Evolutionary conservation across 2,797 vertebrate genomes (phyloP).

Genomic region (Pipistrellus nathusii): DNA sequence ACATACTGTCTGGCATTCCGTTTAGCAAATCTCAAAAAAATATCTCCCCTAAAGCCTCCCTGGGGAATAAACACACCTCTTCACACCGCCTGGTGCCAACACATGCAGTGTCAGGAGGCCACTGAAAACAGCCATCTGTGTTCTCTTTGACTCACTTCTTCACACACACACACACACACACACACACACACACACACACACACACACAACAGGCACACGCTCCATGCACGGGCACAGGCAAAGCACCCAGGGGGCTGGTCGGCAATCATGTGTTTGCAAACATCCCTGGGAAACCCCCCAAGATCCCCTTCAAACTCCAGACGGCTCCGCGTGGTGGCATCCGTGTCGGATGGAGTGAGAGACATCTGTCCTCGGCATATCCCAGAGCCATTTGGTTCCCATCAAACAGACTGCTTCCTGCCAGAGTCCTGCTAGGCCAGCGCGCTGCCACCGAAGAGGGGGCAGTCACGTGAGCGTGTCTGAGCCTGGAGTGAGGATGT

Average conservation of each 20-base stretch:
- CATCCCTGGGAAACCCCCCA: background rate
- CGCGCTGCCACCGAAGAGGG: background rate
- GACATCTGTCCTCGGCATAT: conserved; percentile 33
- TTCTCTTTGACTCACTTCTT: conserved; percentile 40
- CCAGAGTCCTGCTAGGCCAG: background rate
- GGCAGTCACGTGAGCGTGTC: background rate
- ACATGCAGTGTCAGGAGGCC: background rate
- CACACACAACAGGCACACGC: background rate
- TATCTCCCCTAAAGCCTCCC: background rate
- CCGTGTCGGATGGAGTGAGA: background rate
- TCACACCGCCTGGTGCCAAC: background rate
- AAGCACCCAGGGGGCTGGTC: background rate
- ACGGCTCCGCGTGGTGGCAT: background rate
- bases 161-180: background rate
- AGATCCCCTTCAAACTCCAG: background rate
- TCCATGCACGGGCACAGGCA: background rate
- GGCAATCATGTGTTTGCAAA: background rate
- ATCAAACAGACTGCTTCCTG: background rate
- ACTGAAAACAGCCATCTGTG: background rate
- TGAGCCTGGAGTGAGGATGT: background rate
- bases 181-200: background rate
- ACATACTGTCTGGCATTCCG: accelerated
- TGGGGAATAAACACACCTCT: background rate
- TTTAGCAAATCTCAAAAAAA: background rate
- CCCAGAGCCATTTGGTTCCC: conserved; percentile 39